Evolutionary conservation across 2,888 invertebrate genomes (phyloP).

Genomic region (Ochropleura plecta): DNA sequence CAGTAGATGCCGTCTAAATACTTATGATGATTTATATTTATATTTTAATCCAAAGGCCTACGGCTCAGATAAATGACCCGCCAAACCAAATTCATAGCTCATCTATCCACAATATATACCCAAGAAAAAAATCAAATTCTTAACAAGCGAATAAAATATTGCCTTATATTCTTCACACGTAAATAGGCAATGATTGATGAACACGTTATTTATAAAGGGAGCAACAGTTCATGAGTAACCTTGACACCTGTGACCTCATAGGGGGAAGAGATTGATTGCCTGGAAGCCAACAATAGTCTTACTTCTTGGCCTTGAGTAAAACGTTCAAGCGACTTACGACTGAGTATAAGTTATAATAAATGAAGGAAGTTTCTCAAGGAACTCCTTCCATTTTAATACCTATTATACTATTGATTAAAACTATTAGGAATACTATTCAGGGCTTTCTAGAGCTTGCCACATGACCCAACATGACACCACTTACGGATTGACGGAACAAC

Average conservation of each 20-base stretch:
- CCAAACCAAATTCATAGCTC: conserved; percentile 17
- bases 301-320: background rate
- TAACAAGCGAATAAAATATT: conserved; percentile 36
- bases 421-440: too few species aligned
- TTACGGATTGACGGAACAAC: background rate
- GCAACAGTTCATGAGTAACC: conserved; percentile 71
- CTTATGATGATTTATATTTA: background rate
- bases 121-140: conserved; percentile 33
- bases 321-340: background rate
- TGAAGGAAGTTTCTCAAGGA: background rate
- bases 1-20: background rate
- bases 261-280: conserved; percentile 76
- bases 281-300: conserved; percentile 61
- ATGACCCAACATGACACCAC: background rate
- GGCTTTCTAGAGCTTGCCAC: background rate
- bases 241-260: conserved; percentile 78
- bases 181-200: conserved; percentile 64
- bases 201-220: conserved; percentile 45
- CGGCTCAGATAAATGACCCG: conserved; percentile 12
- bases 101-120: conserved; percentile 1
- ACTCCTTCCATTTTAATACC: too few species aligned
- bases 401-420: too few species aligned
- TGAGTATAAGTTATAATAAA: background rate
- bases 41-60: background rate
- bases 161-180: conserved; percentile 39